Evolutionary conservation across 2,888 invertebrate species (phyloP).

Genomic region (Meganola albula): DNA sequence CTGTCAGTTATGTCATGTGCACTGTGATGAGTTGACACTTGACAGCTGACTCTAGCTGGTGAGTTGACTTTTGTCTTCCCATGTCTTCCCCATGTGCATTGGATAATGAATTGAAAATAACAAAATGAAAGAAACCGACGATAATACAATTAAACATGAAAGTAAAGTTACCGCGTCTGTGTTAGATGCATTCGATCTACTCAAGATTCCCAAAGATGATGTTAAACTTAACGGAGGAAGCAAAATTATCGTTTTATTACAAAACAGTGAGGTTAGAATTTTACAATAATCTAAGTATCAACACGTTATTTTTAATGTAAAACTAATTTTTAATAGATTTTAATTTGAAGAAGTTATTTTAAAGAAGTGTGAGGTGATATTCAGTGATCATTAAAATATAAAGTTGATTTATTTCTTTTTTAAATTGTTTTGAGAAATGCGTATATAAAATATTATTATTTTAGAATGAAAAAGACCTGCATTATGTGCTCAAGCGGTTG

Average conservation of each 20-base stretch:
- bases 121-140: slow-evolving; percentile 47
- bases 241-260: slow-evolving; percentile 60
- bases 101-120: slow-evolving; percentile 23
- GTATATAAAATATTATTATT: too few species aligned
- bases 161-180: slow-evolving; percentile 51
- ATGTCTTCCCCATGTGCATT: slow-evolving; percentile 36
- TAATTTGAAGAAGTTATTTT: too few species aligned
- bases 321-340: too few species aligned
- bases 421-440: too few species aligned
- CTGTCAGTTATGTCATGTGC: not conserved
- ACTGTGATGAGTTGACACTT: not conserved
- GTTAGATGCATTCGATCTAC: slow-evolving; percentile 63
- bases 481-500: slow-evolving; percentile 82
- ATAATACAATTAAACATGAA: slow-evolving; percentile 31
- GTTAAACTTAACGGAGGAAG: slow-evolving; percentile 57
- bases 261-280: slow-evolving; percentile 53
- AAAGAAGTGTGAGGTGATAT: too few species aligned
- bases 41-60: not conserved
- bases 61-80: slow-evolving; percentile 2
- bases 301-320: too few species aligned
- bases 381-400: too few species aligned
- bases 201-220: slow-evolving; percentile 55
- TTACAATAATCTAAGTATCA: not conserved
- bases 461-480: slow-evolving; percentile 79
- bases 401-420: too few species aligned